Percentiles rank a stretch among this genome's conserved stretches.
These are phyloP conservation scores for Julus scandinavius DNA, from an alignment of 2,888 invertebrate species.

Conservation along the genomic window DNA sequence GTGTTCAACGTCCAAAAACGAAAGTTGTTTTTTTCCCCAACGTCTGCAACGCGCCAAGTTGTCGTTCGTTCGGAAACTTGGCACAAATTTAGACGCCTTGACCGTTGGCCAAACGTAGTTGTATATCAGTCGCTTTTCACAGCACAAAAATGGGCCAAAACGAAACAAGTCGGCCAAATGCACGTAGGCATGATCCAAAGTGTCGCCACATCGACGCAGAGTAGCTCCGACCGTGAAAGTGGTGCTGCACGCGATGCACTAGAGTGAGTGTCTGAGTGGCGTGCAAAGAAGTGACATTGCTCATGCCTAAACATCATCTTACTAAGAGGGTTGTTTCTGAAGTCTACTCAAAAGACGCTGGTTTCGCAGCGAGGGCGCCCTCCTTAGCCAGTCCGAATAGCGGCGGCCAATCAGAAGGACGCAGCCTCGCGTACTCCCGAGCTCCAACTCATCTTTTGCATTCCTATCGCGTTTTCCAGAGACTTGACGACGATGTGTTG, in stretches of 20 bases:
- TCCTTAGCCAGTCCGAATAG: slow-evolving; percentile 10
- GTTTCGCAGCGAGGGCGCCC: neutral
- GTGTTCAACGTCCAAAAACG: too few relatives aligned
- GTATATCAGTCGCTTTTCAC: neutral
- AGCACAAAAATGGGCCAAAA: neutral
- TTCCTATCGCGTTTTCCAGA: neutral
- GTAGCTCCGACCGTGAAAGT: neutral
- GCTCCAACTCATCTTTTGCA: neutral
- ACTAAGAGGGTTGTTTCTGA: neutral
- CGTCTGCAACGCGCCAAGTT: too few relatives aligned
- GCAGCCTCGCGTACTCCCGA: neutral
- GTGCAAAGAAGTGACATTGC: neutral
- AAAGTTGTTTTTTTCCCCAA: too few relatives aligned
- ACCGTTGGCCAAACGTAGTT: neutral
- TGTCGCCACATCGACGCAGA: neutral
- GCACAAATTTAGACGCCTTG: neutral
- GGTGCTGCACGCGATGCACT: neutral
- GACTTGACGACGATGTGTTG: neutral
- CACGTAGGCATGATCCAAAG: neutral
- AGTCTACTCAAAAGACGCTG: neutral
- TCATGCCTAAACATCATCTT: neutral
- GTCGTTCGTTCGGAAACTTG: neutral
- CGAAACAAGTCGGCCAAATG: neutral
- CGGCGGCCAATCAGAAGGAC: neutral
- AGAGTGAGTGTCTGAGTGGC: neutral